These are phyloP conservation scores for Tachina fera DNA, from an alignment of 2,888 invertebrate species.

Conservation along the genomic window DNA sequence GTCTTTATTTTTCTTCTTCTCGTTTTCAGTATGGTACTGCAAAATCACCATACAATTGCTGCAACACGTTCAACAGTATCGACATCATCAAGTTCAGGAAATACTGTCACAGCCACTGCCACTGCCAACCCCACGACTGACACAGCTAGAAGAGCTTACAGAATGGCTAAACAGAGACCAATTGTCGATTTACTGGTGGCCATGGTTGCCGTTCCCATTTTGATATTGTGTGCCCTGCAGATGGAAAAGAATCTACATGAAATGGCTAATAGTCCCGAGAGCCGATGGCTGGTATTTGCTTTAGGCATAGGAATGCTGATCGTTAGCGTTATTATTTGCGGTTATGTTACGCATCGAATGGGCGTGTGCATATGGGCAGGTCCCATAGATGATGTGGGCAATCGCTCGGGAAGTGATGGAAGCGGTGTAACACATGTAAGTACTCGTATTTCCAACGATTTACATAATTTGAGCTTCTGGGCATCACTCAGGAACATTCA, in stretches of 20 bases:
- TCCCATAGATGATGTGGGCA: constrained; percentile 81
- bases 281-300: constrained; percentile 82
- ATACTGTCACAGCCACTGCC: constrained; percentile 68
- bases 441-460: constrained; percentile 25
- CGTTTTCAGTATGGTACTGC: constrained; percentile 79
- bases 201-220: constrained; percentile 82
- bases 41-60: constrained; percentile 78
- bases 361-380: constrained; percentile 83
- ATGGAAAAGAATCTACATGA: constrained; percentile 83
- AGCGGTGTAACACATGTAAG: constrained; percentile 77
- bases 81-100: constrained; percentile 40
- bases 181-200: constrained; percentile 83
- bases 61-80: constrained; percentile 74
- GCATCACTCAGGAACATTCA: background rate
- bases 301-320: constrained; percentile 82
- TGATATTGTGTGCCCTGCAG: constrained; percentile 82
- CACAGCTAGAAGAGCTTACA: constrained; percentile 32
- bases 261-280: constrained; percentile 80
- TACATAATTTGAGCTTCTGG: no score
- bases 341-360: constrained; percentile 83
- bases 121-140: constrained; percentile 58
- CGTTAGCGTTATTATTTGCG: constrained; percentile 82
- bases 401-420: constrained; percentile 73
- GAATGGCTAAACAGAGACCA: constrained; percentile 78
- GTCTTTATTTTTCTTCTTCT: constrained; percentile 20